phyloP scores from a whole-genome alignment of 2,888 invertebrate genomes.

The Drosophila tripunctata region DNA sequence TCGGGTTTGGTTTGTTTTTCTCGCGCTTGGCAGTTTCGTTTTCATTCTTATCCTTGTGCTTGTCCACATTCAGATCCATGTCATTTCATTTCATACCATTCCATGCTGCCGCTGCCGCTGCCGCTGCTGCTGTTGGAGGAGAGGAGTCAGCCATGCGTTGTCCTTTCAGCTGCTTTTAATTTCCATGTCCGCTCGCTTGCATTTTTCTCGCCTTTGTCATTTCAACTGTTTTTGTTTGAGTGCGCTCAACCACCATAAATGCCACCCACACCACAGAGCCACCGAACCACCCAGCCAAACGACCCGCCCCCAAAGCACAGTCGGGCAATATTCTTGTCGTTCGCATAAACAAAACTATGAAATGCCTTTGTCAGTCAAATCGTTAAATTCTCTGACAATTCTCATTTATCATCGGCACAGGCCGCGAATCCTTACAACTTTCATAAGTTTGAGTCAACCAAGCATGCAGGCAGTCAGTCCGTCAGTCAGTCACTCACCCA shows the following conservation, averaged over 20 bases:
- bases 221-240: constrained; percentile 53
- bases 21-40: neutral
- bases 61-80: neutral
- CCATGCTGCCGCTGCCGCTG: too few relatives aligned
- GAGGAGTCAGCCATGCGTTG: constrained; percentile 51
- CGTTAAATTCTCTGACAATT: constrained; percentile 72
- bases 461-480: constrained; percentile 15
- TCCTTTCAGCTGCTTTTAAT: constrained; percentile 58
- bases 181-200: constrained; percentile 61
- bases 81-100: neutral
- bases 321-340: constrained; percentile 21
- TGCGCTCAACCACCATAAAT: constrained; percentile 60
- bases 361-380: constrained; percentile 76
- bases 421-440: constrained; percentile 48
- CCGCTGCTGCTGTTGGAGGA: constrained; percentile 12
- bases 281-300: neutral
- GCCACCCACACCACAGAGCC: constrained; percentile 1
- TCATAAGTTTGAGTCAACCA: constrained; percentile 51
- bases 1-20: neutral
- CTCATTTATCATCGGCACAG: constrained; percentile 64
- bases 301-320: constrained; percentile 9
- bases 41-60: neutral
- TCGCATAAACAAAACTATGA: constrained; percentile 74
- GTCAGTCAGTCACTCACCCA: constrained; percentile 8
- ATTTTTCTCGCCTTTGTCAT: constrained; percentile 62